Evolutionary conservation across 2,888 invertebrate genomes (phyloP).

Genomic region (Parascotia fuliginaria): DNA sequence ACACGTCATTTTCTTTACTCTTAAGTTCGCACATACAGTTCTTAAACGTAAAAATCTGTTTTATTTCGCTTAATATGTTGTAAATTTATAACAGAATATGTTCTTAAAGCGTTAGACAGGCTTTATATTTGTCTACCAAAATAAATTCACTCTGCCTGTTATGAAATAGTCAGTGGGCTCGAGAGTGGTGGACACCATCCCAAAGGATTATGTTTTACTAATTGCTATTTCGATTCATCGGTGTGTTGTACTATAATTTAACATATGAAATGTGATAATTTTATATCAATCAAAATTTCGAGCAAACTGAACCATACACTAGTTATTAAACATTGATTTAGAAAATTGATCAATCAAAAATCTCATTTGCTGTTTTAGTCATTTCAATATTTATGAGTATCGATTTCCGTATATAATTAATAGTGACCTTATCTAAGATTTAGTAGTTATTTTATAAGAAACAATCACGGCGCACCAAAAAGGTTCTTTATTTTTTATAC

Average conservation of each 20-base stretch:
- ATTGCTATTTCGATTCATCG: too few species aligned
- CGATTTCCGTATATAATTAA: conserved; percentile 44
- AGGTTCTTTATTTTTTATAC: neutral
- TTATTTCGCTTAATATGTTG: conserved; percentile 11
- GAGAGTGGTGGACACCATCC: too few species aligned
- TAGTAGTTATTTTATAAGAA: conserved; percentile 9
- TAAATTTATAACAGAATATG: neutral
- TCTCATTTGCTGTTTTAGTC: conserved; percentile 38
- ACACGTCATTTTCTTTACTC: conserved; percentile 38
- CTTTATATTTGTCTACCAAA: too few species aligned
- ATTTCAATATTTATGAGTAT: conserved; percentile 39
- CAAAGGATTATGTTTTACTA: too few species aligned
- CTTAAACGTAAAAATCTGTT: conserved; percentile 27
- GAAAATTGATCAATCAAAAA: conserved; percentile 45
- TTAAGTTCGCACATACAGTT: conserved; percentile 35
- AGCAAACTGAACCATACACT: conserved; percentile 8
- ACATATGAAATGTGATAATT: too few species aligned
- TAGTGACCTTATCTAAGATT: conserved; percentile 32
- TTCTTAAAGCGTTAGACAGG: neutral
- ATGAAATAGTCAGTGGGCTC: too few species aligned
- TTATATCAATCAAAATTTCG: neutral
- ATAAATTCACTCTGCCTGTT: too few species aligned
- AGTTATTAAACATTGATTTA: conserved; percentile 33
- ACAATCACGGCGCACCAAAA: neutral
- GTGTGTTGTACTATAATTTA: too few species aligned